phyloP scores from a whole-genome alignment of 35 echinoderm and acorn worm species.

The Ophiothrix spiculata region DNA sequence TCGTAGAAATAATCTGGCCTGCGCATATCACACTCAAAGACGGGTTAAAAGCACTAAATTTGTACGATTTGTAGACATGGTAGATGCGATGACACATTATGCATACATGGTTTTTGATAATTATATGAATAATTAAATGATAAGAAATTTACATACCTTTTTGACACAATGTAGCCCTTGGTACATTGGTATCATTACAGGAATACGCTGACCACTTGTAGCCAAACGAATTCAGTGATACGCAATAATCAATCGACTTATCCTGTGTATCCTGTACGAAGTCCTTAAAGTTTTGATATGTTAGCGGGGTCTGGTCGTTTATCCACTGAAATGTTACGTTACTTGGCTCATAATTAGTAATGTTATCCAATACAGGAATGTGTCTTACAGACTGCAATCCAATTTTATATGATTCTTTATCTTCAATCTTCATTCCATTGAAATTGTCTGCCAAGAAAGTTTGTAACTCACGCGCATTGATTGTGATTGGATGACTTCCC shows the following conservation, averaged over 20 bases:
- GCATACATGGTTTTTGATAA: too few species aligned
- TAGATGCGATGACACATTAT: too few species aligned
- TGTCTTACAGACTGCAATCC: not conserved
- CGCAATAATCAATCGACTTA: not conserved
- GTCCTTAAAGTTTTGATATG: slow-evolving; percentile 16
- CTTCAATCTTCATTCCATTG: not conserved
- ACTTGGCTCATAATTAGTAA: too few species aligned
- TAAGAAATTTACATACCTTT: not conserved
- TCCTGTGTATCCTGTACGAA: not conserved
- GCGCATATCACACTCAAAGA: too few species aligned
- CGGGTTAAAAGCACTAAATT: too few species aligned
- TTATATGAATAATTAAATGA: not conserved
- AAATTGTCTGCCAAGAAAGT: not conserved
- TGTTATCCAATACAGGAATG: not conserved
- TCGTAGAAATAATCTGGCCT: too few species aligned
- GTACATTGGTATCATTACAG: not conserved
- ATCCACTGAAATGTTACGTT: slow-evolving; percentile 12
- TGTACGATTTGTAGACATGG: too few species aligned
- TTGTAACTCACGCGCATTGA: not conserved
- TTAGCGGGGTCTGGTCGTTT: slow-evolving; percentile 1
- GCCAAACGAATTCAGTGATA: not conserved
- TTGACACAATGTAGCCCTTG: slow-evolving; percentile 3
- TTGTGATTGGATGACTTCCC: not conserved
- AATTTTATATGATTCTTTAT: not conserved
- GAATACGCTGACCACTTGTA: not conserved